Base-by-base conservation (phyloP, 1,140 invertebrate genomes). In the Melanaphis sacchari region DNA sequence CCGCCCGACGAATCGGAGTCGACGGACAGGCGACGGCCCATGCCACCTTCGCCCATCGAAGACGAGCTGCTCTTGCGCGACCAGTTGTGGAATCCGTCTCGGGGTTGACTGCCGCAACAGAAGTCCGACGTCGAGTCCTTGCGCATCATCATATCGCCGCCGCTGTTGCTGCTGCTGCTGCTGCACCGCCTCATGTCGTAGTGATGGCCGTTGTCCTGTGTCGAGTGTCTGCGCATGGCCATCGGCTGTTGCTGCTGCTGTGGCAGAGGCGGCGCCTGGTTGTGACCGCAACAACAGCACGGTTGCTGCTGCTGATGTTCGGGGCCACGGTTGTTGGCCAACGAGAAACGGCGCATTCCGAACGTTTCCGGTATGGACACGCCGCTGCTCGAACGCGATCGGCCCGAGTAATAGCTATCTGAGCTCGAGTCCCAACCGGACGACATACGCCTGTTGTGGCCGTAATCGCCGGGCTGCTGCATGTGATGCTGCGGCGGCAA, bases 301-400 rank as follows among this genome's bases (percentile, higher is more conserved):
- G 52, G 49, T n/a, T 89, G 89, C 38, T 54, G 88, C 3, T 41
- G 90, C 26, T 91, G 90, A 2, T 59, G 90, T 85, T 93, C 91
- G 46, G 91, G 91, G 91, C 15, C 91, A 49, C 91, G 91, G 76
- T 85, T 93, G 76, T 93, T 93, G 76, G 94, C 94, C 95, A 94
- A 94, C 94, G 92, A 95, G 95, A 59, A 94, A 94, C 26, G 95
- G 46, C 54, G 91, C 90, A 94, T 95, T 94, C 85, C 90, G 40
- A 93, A 93, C 41, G 93, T 95, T 95, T 93, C 95, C 91, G 43
- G 95, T 93, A 93, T 95, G 94, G 94, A 95, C 66, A 94, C 95
- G 36, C 95, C 95, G 91, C 94, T 94, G 52, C 96, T 95, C 0
- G 95, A 95, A 15, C 95, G 94, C 5, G 95, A 96, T 66, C 95